Conservation (phyloP, 2,888 invertebrate species). For the Tiliacea citrago region DNA sequence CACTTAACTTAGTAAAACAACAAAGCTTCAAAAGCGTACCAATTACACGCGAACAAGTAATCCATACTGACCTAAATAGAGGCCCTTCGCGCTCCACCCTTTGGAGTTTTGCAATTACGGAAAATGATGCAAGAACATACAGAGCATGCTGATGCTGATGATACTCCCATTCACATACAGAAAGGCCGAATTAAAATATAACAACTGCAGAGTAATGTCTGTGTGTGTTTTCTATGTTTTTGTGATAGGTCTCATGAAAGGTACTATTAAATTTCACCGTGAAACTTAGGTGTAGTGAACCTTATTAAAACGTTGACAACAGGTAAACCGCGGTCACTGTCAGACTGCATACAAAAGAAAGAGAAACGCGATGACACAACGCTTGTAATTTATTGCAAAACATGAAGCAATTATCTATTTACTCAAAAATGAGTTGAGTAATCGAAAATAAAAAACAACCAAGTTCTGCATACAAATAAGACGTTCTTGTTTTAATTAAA, state of each 20-base stretch:
- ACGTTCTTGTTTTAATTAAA: too few relatives aligned
- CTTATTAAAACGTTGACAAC: too few relatives aligned
- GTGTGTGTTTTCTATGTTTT: background rate
- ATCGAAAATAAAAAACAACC: too few relatives aligned
- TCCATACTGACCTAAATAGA: constrained; percentile 50
- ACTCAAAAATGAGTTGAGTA: too few relatives aligned
- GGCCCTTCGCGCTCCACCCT: constrained; percentile 52
- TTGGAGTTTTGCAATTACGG: constrained; percentile 62
- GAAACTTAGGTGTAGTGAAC: too few relatives aligned
- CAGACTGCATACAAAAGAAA: too few relatives aligned
- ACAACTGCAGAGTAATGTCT: constrained; percentile 10
- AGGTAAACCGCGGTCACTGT: too few relatives aligned
- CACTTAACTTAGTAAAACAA: constrained; percentile 36
- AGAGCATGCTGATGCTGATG: constrained; percentile 40
- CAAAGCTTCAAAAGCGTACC: constrained; percentile 23
- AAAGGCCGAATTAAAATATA: constrained; percentile 46
- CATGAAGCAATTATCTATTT: too few relatives aligned
- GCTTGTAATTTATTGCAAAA: too few relatives aligned
- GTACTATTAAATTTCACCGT: too few relatives aligned
- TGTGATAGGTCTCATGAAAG: background rate
- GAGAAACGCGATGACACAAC: too few relatives aligned
- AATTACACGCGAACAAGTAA: constrained; percentile 26
- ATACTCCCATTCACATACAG: constrained; percentile 37
- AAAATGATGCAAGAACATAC: constrained; percentile 53
- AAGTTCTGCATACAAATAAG: too few relatives aligned